Percentiles rank a stretch among this genome's conserved stretches.
phyloP scores from a whole-genome alignment of 1,140 invertebrate genomes.

The Tetramorium alpestre region DNA sequence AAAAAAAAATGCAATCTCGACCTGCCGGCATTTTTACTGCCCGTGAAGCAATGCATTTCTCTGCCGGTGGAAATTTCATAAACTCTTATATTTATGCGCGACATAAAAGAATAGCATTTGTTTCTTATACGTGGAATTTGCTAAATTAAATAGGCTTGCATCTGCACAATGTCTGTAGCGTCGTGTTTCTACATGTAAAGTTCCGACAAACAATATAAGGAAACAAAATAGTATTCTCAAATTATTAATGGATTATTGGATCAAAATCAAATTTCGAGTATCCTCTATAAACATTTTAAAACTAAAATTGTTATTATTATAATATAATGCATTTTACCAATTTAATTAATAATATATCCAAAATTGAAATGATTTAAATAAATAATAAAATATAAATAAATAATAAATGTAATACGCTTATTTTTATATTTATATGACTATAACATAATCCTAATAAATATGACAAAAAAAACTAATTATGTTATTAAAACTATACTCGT shows the following conservation, averaged over 20 bases:
- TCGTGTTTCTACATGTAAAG: background rate
- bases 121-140: conserved; percentile 18
- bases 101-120: conserved; percentile 46
- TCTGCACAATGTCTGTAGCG: background rate
- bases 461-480: background rate
- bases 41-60: conserved; percentile 24
- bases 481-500: background rate
- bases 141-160: conserved; percentile 36
- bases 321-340: background rate
- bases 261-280: background rate
- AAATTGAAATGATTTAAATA: background rate
- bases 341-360: background rate
- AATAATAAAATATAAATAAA: too few species aligned
- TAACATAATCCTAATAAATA: background rate
- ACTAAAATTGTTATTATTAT: too few species aligned
- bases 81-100: conserved; percentile 42
- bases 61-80: conserved; percentile 48
- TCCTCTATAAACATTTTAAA: background rate
- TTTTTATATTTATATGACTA: background rate
- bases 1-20: conserved; percentile 53
- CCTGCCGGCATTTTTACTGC: conserved; percentile 36
- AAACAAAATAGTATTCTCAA: background rate
- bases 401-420: background rate
- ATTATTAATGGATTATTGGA: background rate
- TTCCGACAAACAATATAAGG: background rate